phyloP scores from a whole-genome alignment of 2,113 vertebrate species.

The Proteles cristata region DNA sequence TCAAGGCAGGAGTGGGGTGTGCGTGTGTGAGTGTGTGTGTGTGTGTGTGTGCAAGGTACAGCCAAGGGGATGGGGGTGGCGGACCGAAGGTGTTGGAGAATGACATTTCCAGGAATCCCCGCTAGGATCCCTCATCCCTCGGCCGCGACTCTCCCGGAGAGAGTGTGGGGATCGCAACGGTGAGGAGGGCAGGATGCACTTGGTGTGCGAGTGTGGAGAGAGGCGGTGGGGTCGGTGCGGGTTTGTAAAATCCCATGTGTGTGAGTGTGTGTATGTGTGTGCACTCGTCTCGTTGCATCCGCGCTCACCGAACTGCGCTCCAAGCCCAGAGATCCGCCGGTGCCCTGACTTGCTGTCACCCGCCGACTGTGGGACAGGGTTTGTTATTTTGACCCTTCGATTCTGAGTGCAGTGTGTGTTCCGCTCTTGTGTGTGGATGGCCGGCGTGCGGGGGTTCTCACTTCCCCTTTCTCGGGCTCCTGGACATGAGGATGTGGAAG shows the following conservation, averaged over 20 bases:
- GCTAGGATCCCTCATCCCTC: slow-evolving; percentile 37
- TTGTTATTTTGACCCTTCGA: slow-evolving; percentile 52
- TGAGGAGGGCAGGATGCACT: slow-evolving; percentile 52
- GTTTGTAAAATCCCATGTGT: slow-evolving; percentile 50
- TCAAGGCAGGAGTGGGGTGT: not conserved
- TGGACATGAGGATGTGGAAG: slow-evolving; percentile 40
- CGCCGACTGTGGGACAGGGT: slow-evolving; percentile 52
- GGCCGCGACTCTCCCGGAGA: slow-evolving; percentile 23
- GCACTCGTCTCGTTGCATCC: not conserved
- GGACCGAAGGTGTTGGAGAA: slow-evolving; percentile 15
- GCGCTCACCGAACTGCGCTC: not conserved
- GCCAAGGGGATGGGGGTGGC: slow-evolving; percentile 32
- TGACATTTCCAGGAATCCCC: slow-evolving; percentile 77
- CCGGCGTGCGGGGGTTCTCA: not conserved
- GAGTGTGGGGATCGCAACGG: not conserved
- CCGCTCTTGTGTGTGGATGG: not conserved
- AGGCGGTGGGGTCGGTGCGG: slow-evolving; percentile 2
- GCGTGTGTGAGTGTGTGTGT: slow-evolving; percentile 28
- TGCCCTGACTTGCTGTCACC: slow-evolving; percentile 13
- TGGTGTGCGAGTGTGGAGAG: not conserved
- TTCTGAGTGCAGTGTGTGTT: slow-evolving; percentile 45
- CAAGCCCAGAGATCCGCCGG: not conserved
- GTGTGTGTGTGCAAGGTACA: slow-evolving; percentile 3
- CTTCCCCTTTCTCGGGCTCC: slow-evolving; percentile 46
- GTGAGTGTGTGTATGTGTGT: not conserved